Conservation (phyloP, 2,797 vertebrate species). For the Phalanger gymnotis region DNA sequence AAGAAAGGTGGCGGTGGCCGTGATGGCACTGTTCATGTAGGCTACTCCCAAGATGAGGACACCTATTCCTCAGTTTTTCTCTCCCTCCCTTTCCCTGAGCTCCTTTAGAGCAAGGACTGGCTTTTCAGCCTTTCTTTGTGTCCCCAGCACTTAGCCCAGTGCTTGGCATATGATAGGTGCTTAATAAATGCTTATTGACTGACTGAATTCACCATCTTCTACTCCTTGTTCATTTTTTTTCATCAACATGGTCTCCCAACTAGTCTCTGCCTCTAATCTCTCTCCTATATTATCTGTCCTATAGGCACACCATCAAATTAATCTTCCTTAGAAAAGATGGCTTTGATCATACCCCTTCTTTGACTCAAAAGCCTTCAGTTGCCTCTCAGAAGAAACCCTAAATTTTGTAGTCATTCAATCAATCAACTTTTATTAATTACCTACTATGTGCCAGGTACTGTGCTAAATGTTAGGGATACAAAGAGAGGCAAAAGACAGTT, state of each 20-base stretch:
- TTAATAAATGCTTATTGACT: too few species aligned
- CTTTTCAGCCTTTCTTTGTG: not conserved
- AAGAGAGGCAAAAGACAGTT: not conserved
- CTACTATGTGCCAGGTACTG: not conserved
- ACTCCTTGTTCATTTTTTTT: not conserved
- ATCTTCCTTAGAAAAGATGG: not conserved
- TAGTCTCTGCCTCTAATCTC: not conserved
- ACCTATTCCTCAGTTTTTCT: not conserved
- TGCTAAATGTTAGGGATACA: too few species aligned
- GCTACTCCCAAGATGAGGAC: not conserved
- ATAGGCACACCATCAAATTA: not conserved
- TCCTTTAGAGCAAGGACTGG: not conserved
- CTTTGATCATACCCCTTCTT: not conserved
- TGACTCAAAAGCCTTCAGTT: not conserved
- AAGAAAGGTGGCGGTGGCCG: not conserved
- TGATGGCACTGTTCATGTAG: not conserved
- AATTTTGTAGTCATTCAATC: not conserved
- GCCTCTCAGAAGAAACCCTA: not conserved
- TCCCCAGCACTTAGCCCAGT: not conserved
- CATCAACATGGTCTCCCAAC: not conserved
- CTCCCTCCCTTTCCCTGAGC: not conserved
- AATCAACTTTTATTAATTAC: not conserved
- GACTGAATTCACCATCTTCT: not conserved
- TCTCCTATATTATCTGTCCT: not conserved
- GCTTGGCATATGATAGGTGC: not conserved